Evolutionary conservation across 2,113 vertebrate genomes (phyloP).

Genomic region (Chamaea fasciata): DNA sequence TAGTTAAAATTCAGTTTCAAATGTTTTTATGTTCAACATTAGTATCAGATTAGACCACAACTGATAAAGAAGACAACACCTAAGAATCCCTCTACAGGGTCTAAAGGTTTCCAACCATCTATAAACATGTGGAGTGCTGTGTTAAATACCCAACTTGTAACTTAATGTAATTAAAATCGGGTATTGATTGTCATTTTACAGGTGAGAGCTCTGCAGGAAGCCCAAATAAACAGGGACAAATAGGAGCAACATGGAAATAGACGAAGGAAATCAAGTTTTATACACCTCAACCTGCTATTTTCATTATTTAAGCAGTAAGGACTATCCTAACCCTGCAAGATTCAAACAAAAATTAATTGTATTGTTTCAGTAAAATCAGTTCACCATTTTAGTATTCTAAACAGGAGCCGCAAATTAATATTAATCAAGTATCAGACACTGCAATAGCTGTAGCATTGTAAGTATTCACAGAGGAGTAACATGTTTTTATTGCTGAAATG

Average conservation of each 20-base stretch:
- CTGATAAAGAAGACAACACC: background rate
- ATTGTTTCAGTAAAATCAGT: background rate
- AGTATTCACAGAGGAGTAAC: background rate
- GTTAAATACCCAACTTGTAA: background rate
- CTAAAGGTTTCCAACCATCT: background rate
- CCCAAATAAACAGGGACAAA: background rate
- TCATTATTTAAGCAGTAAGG: background rate
- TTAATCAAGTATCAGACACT: background rate
- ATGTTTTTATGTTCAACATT: background rate
- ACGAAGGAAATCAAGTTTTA: background rate
- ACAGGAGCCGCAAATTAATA: background rate
- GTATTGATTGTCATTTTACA: background rate
- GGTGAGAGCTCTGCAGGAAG: background rate
- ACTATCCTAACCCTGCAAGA: background rate
- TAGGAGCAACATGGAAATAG: background rate
- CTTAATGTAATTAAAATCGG: background rate
- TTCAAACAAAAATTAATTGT: background rate
- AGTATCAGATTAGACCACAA: background rate
- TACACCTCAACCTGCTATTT: background rate
- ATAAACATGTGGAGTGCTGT: background rate
- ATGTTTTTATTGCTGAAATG: background rate
- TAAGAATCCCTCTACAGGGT: background rate
- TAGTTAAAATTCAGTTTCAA: background rate
- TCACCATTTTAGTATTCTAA: background rate
- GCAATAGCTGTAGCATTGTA: background rate